phyloP scores from a whole-genome alignment of 2,888 invertebrate genomes.

The Kryphioiulus occultus region DNA sequence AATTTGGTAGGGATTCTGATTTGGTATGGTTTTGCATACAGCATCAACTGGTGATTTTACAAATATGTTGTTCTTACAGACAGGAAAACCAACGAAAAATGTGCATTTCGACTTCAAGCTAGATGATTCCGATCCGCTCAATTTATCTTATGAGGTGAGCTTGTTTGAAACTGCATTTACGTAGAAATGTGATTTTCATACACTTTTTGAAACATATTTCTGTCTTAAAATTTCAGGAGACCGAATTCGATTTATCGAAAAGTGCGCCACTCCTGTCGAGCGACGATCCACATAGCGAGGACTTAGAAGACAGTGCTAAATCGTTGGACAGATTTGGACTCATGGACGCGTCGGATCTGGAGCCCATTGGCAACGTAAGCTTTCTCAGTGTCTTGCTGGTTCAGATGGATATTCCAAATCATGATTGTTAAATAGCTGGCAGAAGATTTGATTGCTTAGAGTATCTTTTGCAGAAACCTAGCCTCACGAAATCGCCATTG shows the following conservation, averaged over 20 bases:
- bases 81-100: not conserved
- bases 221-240: not conserved
- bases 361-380: not conserved
- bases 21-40: not conserved
- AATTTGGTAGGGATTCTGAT: not conserved
- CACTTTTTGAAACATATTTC: too few relatives aligned
- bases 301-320: slow-evolving; percentile 42
- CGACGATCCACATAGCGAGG: not conserved
- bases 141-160: slow-evolving; percentile 52
- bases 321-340: slow-evolving; percentile 43
- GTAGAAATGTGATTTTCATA: too few relatives aligned
- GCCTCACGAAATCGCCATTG: not conserved
- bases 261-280: not conserved
- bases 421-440: too few relatives aligned
- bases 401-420: too few relatives aligned
- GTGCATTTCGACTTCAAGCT: slow-evolving; percentile 52
- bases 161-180: not conserved
- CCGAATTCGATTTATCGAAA: slow-evolving; percentile 24
- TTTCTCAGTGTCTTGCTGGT: too few relatives aligned
- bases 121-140: slow-evolving; percentile 48
- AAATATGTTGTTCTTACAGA: not conserved
- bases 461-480: not conserved
- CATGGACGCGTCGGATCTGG: slow-evolving; percentile 45
- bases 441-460: not conserved
- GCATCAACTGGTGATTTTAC: not conserved